Base-by-base conservation (phyloP, 1,140 invertebrate species). In the Chymomyza costata region DNA sequence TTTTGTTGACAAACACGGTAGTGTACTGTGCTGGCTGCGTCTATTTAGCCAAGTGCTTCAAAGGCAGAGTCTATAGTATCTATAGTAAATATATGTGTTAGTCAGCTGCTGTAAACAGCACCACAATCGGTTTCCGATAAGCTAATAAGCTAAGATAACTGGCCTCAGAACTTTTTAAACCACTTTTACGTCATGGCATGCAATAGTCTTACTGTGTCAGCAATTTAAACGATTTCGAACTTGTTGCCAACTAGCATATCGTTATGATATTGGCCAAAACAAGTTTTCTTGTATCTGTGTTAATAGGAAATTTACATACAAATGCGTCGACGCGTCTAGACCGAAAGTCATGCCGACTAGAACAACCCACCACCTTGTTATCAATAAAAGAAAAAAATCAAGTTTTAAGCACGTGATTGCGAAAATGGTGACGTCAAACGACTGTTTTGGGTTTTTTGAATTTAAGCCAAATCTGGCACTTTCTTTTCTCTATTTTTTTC, bases 11-110 rank as follows among this genome's bases (percentile, higher is more conserved):
- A 25, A 25, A 25, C 21, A 25, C 21, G 21, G 21, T 8, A 25
- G 8, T 35, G n/a, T n/a, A n/a, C n/a, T 65, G 65, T 76, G 70
- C 76, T 74, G 73, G 71, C 71, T 11, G 7, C 11, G n/a, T 30
- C 30, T 55, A 32, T 56, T 56, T 62, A 28, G 17, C 51, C 62
- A 62, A 57, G 31, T 62, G 47, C 28, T 25, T 40, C n/a, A n/a
- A n/a, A n/a, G n/a, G n/a, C n/a, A n/a, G n/a, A n/a, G n/a, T n/a
- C n/a, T n/a, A n/a, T n/a, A n/a, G n/a, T n/a, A n/a, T n/a, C n/a
- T n/a, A n/a, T n/a, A n/a, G 21, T 41, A 11, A 32, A 13, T 57
- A 3, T 44, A 44, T 60, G 15, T 16, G 6, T 2, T 16, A 35
- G 10, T 17, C 60, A 1, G 8, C 25, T 2, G 1, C 15, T 34